A percentile compares a stretch with the other conserved stretches of the same genome.
Evolutionary conservation across 2,113 vertebrate genomes (phyloP).

Genomic region (Alectura lathami): DNA sequence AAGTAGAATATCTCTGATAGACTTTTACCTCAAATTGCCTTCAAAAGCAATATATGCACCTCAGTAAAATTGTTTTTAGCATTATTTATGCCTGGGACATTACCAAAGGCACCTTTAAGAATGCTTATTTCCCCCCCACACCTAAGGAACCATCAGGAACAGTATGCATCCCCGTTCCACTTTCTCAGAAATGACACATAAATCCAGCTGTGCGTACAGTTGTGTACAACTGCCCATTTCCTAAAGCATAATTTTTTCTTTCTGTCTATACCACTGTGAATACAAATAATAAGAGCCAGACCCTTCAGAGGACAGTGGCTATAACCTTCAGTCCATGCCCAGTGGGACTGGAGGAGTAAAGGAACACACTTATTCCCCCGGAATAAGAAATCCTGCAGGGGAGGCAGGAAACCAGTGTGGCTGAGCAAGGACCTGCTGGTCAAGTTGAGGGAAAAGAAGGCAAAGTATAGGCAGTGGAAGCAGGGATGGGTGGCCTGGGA

Average conservation of each 20-base stretch:
- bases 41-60: background rate
- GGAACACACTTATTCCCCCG: too few relatives aligned
- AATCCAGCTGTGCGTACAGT: background rate
- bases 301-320: background rate
- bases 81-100: background rate
- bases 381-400: too few relatives aligned
- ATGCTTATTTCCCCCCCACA: background rate
- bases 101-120: background rate
- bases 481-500: too few relatives aligned
- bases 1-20: background rate
- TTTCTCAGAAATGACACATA: background rate
- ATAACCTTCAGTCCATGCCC: rapidly evolving
- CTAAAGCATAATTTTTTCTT: background rate
- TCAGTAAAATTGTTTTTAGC: background rate
- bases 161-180: background rate
- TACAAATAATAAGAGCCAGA: background rate
- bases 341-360: background rate
- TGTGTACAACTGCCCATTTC: background rate
- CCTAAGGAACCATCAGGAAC: background rate
- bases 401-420: too few relatives aligned
- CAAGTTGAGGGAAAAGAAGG: too few relatives aligned
- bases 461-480: too few relatives aligned
- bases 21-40: conserved; percentile 22
- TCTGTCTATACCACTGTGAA: background rate
- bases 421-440: too few relatives aligned